Base-by-base conservation (phyloP, 2,797 vertebrate species). In the Oryzias sinensis region DNA sequence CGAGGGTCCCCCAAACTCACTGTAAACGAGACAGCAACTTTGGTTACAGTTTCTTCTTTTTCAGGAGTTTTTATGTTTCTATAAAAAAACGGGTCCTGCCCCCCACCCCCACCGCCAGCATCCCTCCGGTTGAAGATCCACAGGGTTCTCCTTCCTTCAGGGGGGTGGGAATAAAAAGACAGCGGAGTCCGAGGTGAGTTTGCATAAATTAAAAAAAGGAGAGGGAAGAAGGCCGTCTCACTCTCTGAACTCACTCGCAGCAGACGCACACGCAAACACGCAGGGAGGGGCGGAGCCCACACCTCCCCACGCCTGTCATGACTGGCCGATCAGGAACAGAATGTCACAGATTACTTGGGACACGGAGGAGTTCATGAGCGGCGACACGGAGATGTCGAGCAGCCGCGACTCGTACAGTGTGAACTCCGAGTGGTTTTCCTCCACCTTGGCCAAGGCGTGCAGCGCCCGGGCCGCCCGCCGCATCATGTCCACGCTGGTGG, bases 1-100 rank as follows among this genome's bases (percentile, higher is more conserved):
- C 90, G 84, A 63, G 83, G 82, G 87, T 91, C 92, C 93, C 93
- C 95, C 94, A 97, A 96, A 96, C 93, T 98, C 94, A 97, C 96
- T 97, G 95, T 96, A 98, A 98, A 97, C 94, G 86, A 95, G 87
- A 94, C 96, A 98, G 96, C 94, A 98, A 98, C 96, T 98, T 99
- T 99, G 96, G 96, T 98, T 96, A 96, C 94, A 96, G 90, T 91
- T 93, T 88, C 74, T 85, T 75, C 57, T 78, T 76, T 77, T 79
- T 74, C 71, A 79, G 68, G 62, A 64, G 59, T 64, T 80, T 84
- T 81, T 85, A 65, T 54, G 75, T 83, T 89, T 87, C 84, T 74
- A 82, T 94, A 87, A 89, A 88, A 88, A 88, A 81, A 84, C 75
- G 76, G 80, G 86, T 88, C 68, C 89, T 89, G 93, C 93, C 90